phyloP scores from a whole-genome alignment of 2,113 vertebrate genomes.

The Philantomba maxwellii region DNA sequence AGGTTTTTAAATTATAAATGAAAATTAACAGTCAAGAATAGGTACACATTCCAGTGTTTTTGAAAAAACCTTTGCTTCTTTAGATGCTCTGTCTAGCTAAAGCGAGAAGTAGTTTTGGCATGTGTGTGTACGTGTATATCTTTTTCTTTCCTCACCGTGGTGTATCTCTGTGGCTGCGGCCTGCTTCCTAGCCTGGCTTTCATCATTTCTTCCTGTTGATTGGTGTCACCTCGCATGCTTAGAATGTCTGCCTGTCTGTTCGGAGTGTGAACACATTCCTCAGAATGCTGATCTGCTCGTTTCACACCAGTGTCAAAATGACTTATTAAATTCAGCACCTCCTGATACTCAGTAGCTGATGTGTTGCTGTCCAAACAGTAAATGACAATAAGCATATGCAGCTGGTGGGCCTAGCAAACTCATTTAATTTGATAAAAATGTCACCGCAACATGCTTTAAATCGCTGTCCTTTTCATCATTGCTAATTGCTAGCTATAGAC shows the following conservation, averaged over 20 bases:
- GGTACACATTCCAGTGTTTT: neutral
- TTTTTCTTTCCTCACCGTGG: slow-evolving; percentile 21
- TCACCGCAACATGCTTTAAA: slow-evolving; percentile 81
- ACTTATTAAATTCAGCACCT: slow-evolving; percentile 85
- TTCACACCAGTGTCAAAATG: slow-evolving; percentile 84
- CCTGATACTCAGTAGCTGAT: slow-evolving; percentile 77
- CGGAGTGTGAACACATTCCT: slow-evolving; percentile 83
- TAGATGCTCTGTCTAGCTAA: slow-evolving; percentile 51
- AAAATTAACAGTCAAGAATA: slow-evolving; percentile 37
- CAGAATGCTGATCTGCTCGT: slow-evolving; percentile 83
- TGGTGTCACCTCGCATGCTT: slow-evolving; percentile 83
- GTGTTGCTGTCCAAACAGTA: slow-evolving; percentile 82
- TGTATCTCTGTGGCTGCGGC: slow-evolving; percentile 54
- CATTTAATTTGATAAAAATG: slow-evolving; percentile 85
- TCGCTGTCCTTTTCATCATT: slow-evolving; percentile 83
- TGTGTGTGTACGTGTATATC: neutral
- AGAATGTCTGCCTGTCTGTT: slow-evolving; percentile 83
- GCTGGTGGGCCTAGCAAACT: slow-evolving; percentile 79
- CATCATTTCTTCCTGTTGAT: slow-evolving; percentile 79
- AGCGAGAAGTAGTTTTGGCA: slow-evolving; percentile 43
- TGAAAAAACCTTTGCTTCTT: slow-evolving; percentile 53
- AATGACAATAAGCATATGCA: slow-evolving; percentile 86
- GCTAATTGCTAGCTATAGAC: slow-evolving; percentile 81
- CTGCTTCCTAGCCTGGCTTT: slow-evolving; percentile 59
- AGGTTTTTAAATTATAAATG: slow-evolving; percentile 73